Evolutionary conservation across 2,797 vertebrate species (phyloP), one percentile per base, ranked within the genome.

Genomic region (Melanotaenia trifasciata): DNA sequence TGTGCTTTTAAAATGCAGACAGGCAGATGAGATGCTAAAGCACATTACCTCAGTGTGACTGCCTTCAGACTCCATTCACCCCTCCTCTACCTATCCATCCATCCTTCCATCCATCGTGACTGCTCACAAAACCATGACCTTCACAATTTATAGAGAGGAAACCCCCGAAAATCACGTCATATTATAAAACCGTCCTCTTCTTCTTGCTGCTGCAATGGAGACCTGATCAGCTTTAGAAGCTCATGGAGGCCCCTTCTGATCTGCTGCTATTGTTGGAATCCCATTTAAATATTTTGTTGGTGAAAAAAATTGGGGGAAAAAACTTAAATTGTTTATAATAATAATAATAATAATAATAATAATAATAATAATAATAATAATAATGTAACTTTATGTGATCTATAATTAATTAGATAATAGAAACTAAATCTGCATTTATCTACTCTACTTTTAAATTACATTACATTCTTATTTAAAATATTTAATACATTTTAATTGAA

Each of bases 111-210:
- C 18, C 45, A 47, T 47, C 45, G 47, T 50, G n/a, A 50, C 76
- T 81, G 83, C 79, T 84, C 84, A 83, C 70, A 81, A 68, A 85
- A 84, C 79, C 89, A 78, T 87, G 90, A 91, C 88, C 89, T 89
- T 90, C 87, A 89, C 88, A 71, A 87, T 92, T 90, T 90, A 92
- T 86, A 81, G 86, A 47, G 45, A 90, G 92, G 90, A 88, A 92
- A 93, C 84, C 89, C 85, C 88, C 83, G 78, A 86, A 85, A 90
- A 83, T 89, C 80, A 83, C 92, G 89, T 93, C 93, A 92, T 65
- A 68, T 84, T 84, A 68, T n/a, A 65, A 78, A 78, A 76, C 61
- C 76, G 36, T 80, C 75, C 62, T 63, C 13, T 26, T 64, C 47
- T 9, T 40, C 64, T 16, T 64, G 35, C 67, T 40, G 61, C 58